phyloP scores from a whole-genome alignment of 2,888 invertebrate species.

The Neocrepidodera transversa region DNA sequence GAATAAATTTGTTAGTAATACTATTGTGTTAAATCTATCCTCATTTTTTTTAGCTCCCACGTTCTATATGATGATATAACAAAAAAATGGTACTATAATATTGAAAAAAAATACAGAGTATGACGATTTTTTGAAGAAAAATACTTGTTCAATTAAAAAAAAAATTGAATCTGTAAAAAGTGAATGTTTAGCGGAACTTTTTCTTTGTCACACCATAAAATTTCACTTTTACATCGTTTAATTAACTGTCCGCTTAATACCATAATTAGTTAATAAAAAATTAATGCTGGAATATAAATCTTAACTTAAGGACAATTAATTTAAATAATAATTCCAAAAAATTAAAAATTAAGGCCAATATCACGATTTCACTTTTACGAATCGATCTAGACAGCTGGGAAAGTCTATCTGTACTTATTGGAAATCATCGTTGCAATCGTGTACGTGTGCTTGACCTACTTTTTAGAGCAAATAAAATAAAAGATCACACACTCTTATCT shows the following conservation, averaged over 20 bases:
- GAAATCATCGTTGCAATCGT: background rate
- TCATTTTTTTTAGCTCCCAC: no score
- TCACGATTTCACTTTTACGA: background rate
- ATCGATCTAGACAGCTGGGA: slow-evolving; percentile 4
- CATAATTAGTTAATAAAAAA: no score
- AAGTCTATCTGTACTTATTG: slow-evolving; percentile 3
- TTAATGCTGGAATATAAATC: background rate
- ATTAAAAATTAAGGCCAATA: background rate
- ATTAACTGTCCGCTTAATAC: no score
- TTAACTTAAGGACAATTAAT: background rate
- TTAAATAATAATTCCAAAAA: background rate
- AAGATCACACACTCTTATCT: background rate
- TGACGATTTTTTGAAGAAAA: no score
- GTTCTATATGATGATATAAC: no score
- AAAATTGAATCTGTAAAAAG: no score
- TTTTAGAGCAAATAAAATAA: background rate
- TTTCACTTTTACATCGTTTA: background rate
- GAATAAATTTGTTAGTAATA: no score
- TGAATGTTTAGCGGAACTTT: background rate
- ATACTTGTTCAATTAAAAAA: no score
- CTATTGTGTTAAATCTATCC: no score
- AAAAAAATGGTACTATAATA: no score
- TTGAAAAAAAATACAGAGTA: no score
- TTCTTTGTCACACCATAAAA: background rate
- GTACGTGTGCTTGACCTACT: background rate